Conservation (phyloP, 2,888 invertebrate species). For the Apamea crenata region DNA sequence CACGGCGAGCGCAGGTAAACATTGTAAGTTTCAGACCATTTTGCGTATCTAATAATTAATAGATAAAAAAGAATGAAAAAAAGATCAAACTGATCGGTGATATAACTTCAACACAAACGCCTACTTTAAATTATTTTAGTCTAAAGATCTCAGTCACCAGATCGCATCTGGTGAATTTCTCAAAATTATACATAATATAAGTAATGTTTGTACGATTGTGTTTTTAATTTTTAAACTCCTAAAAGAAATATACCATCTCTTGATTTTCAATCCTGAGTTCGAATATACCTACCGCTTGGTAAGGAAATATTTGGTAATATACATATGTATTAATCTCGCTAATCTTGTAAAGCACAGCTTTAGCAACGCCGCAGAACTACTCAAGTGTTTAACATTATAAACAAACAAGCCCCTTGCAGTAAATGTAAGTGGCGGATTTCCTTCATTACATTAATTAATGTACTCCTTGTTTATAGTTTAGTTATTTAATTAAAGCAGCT, state of each 20-base stretch:
- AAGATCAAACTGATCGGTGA: too few relatives aligned
- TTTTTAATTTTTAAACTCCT: background rate
- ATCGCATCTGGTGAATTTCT: background rate
- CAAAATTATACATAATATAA: background rate
- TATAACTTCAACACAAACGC: too few relatives aligned
- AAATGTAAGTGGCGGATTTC: slow-evolving; percentile 60
- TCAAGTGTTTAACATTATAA: slow-evolving; percentile 41
- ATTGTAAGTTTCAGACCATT: background rate
- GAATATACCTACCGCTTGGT: background rate
- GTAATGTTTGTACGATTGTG: background rate
- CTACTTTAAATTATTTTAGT: background rate
- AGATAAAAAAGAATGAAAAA: background rate
- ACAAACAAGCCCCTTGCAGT: slow-evolving; percentile 50
- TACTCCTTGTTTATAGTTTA: slow-evolving; percentile 63
- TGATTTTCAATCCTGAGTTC: background rate
- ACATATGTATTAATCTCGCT: background rate
- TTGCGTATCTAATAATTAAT: slow-evolving; percentile 3
- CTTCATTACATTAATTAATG: slow-evolving; percentile 60
- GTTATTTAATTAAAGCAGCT: slow-evolving; percentile 53
- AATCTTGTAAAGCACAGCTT: slow-evolving; percentile 4
- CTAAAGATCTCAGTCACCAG: too few relatives aligned
- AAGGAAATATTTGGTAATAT: background rate
- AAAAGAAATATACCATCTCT: background rate
- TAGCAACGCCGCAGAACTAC: slow-evolving; percentile 12
- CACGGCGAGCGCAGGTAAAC: slow-evolving; percentile 21